These are phyloP conservation scores for Hylia prasina DNA, from an alignment of 2,113 vertebrate genomes.

Conservation along the genomic window DNA sequence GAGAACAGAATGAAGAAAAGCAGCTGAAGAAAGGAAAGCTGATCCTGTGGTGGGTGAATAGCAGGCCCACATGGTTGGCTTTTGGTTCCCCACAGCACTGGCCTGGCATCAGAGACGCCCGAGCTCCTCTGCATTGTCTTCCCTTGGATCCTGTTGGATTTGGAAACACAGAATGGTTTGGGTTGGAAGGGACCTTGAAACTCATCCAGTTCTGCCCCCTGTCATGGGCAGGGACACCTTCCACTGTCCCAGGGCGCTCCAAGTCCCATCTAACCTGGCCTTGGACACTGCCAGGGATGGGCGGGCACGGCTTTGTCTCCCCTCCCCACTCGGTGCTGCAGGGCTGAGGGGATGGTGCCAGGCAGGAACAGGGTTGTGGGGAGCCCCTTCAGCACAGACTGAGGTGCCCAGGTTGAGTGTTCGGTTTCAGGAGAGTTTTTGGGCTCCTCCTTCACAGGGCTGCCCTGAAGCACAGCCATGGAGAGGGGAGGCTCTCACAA, in stretches of 20 bases:
- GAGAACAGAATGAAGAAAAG: neutral
- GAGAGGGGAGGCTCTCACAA: neutral
- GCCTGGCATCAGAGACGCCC: neutral
- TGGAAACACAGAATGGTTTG: neutral
- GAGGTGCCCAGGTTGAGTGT: neutral
- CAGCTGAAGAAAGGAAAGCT: neutral
- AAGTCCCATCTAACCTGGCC: accelerated
- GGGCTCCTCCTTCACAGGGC: neutral
- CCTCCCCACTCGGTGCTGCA: neutral
- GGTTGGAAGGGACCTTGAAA: neutral
- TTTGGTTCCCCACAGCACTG: neutral
- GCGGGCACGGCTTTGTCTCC: neutral
- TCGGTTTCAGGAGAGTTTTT: neutral
- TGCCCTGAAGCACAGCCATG: neutral
- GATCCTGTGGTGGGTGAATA: neutral
- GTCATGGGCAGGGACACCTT: neutral
- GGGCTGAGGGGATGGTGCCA: neutral
- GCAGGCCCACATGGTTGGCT: neutral
- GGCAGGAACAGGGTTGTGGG: neutral
- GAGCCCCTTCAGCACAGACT: neutral
- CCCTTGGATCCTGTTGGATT: neutral
- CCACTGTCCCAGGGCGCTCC: neutral
- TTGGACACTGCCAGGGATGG: neutral
- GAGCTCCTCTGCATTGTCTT: neutral
- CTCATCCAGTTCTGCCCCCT: neutral